phyloP scores from a whole-genome alignment of 2,888 invertebrate genomes.

The Apoda limacodes region DNA sequence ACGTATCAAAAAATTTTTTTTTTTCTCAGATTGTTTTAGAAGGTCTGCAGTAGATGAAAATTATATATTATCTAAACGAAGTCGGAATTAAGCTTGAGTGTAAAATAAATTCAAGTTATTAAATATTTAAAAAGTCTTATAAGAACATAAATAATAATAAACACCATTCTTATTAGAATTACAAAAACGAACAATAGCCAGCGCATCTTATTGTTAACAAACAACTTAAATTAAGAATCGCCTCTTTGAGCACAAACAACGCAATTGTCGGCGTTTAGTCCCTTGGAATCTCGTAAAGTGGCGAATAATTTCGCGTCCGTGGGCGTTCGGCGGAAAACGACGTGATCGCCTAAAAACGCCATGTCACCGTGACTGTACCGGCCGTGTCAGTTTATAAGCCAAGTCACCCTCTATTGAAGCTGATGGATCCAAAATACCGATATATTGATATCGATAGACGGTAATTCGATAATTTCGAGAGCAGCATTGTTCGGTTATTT shows the following conservation, averaged over 20 bases:
- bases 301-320: constrained; percentile 50
- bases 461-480: no score
- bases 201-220: constrained; percentile 32
- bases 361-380: constrained; percentile 38
- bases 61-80: no score
- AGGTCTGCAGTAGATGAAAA: no score
- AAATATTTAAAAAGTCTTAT: no score
- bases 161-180: no score
- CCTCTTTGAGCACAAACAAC: constrained; percentile 43
- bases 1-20: no score
- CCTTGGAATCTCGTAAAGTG: constrained; percentile 29
- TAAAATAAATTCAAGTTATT: no score
- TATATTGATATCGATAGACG: constrained; percentile 38
- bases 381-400: constrained; percentile 31
- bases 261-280: constrained; percentile 32
- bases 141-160: no score
- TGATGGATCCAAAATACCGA: constrained; percentile 41
- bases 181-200: constrained; percentile 21
- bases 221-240: constrained; percentile 39
- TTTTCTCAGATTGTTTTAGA: no score
- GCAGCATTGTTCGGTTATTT: no score
- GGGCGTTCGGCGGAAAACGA: constrained; percentile 21
- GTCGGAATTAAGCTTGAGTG: no score
- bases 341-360: constrained; percentile 25
- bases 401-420: constrained; percentile 38